Conservation (phyloP, 2,113 vertebrate genomes). For the Pogona vitticeps region DNA sequence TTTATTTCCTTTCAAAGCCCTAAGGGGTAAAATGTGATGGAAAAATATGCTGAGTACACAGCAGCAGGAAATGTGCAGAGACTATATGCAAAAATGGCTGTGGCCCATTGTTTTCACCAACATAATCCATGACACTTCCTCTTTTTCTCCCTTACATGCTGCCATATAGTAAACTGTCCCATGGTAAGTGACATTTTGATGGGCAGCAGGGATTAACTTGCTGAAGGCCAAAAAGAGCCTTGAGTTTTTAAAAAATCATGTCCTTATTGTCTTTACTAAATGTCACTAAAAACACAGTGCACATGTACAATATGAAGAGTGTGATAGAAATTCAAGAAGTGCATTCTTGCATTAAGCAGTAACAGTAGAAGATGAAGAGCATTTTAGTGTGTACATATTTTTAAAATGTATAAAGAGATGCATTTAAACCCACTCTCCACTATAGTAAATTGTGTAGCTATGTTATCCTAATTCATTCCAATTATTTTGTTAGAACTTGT, state of each 20-base stretch:
- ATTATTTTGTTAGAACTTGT: neutral
- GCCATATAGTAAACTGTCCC: neutral
- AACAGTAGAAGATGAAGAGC: neutral
- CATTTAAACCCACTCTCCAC: neutral
- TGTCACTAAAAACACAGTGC: neutral
- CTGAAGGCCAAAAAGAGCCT: neutral
- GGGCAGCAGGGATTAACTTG: neutral
- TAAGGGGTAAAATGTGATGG: too few relatives aligned
- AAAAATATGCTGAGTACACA: too few relatives aligned
- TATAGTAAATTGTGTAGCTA: neutral
- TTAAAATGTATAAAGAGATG: neutral
- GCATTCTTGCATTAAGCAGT: neutral
- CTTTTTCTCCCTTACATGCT: neutral
- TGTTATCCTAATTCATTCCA: neutral
- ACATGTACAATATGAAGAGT: neutral
- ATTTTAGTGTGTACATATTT: neutral
- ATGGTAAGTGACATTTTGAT: neutral
- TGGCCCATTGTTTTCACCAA: neutral
- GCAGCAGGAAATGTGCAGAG: neutral
- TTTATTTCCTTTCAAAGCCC: too few relatives aligned
- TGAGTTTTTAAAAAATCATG: neutral
- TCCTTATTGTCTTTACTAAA: neutral
- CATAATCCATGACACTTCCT: neutral
- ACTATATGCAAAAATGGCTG: neutral
- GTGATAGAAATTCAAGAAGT: too few relatives aligned